A percentile compares a stretch with the other conserved stretches of the same genome.
Conservation (phyloP, 1,140 invertebrate species). For the Asbolus verrucosus region DNA sequence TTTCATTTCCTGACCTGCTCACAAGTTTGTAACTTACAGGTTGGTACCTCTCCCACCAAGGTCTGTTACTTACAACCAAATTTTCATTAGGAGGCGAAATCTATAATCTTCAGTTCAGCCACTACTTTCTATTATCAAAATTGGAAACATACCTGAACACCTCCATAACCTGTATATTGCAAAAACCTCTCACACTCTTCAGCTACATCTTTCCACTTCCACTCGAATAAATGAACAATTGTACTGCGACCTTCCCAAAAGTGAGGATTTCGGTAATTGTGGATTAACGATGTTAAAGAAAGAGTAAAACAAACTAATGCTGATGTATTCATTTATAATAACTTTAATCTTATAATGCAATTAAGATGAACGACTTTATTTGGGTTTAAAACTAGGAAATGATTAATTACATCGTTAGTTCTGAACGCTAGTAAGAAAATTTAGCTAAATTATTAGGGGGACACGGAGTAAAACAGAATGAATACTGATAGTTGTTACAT, state of each 20-base stretch:
- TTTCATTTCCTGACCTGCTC: slow-evolving; percentile 81
- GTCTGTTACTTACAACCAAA: slow-evolving; percentile 66
- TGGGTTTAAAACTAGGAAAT: no score
- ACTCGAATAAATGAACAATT: slow-evolving; percentile 86
- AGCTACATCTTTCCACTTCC: slow-evolving; percentile 86
- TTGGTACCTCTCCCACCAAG: slow-evolving; percentile 90
- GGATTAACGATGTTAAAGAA: neutral
- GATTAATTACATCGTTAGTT: no score
- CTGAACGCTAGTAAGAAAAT: no score
- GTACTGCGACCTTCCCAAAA: slow-evolving; percentile 65
- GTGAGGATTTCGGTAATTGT: slow-evolving; percentile 59
- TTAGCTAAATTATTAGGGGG: no score
- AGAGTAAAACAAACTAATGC: neutral
- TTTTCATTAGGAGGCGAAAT: slow-evolving; percentile 73
- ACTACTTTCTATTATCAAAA: no score
- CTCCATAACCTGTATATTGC: slow-evolving; percentile 80
- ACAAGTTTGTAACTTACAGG: slow-evolving; percentile 84
- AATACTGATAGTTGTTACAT: no score
- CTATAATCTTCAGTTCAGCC: slow-evolving; percentile 56
- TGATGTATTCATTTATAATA: neutral
- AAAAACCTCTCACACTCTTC: slow-evolving; percentile 86
- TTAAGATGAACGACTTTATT: no score
- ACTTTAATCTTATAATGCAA: no score
- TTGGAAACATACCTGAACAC: slow-evolving; percentile 76
- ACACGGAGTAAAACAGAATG: no score